Evolutionary conservation across 2,888 invertebrate species (phyloP).

Genomic region (Temnothorax unifasciatus): DNA sequence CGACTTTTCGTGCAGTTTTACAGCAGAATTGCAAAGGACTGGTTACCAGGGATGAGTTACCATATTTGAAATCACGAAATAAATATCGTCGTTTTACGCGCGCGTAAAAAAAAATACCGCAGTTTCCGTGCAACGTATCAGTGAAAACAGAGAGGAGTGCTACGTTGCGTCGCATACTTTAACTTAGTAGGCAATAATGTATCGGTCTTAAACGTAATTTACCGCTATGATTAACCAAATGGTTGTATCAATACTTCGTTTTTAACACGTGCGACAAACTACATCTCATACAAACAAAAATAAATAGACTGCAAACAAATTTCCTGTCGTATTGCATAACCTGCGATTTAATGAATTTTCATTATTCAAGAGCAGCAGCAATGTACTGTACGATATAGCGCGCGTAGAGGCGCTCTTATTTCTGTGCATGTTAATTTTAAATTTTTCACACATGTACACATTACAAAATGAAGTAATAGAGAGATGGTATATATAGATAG

Average conservation of each 20-base stretch:
- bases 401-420: constrained; percentile 17
- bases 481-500: constrained; percentile 21
- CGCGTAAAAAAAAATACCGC: background rate
- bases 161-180: background rate
- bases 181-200: constrained; percentile 14
- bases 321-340: background rate
- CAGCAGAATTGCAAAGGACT: too few species aligned
- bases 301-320: constrained; percentile 26
- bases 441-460: background rate
- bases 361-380: constrained; percentile 20
- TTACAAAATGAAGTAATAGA: constrained; percentile 45
- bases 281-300: constrained; percentile 22
- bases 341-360: background rate
- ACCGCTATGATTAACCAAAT: background rate
- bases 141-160: background rate
- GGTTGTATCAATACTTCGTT: background rate
- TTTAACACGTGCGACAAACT: background rate
- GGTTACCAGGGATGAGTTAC: constrained; percentile 29
- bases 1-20: too few species aligned
- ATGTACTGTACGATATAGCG: constrained; percentile 31
- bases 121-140: constrained; percentile 24
- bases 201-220: constrained; percentile 2
- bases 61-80: constrained; percentile 45
- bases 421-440: constrained; percentile 19
- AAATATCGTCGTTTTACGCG: background rate